Evolutionary conservation across 2,888 invertebrate species (phyloP).

Genomic region (Agrypnus murinus): DNA sequence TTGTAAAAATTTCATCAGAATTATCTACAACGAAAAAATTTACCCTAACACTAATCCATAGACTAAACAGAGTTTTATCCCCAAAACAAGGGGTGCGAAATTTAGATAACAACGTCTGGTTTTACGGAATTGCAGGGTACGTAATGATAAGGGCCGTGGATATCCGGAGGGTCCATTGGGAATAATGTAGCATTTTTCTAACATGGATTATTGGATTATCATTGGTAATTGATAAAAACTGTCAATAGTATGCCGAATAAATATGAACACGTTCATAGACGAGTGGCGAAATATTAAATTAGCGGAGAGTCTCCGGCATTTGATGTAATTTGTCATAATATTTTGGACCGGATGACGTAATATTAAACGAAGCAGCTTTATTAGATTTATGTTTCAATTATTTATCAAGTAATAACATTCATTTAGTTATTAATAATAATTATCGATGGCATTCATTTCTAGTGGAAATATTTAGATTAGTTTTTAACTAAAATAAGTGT

Average conservation of each 20-base stretch:
- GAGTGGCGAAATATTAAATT: constrained; percentile 3
- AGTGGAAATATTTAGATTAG: too few relatives aligned
- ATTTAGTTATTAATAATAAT: too few relatives aligned
- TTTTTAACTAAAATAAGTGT: too few relatives aligned
- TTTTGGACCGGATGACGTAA: too few relatives aligned
- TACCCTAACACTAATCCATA: constrained; percentile 4
- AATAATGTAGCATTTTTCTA: constrained; percentile 9
- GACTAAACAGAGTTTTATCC: constrained; percentile 25
- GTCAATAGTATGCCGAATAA: constrained; percentile 12
- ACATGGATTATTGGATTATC: constrained; percentile 9
- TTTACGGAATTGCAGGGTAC: constrained; percentile 4
- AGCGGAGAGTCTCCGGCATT: not conserved
- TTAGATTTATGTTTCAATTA: too few relatives aligned
- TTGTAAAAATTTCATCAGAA: too few relatives aligned
- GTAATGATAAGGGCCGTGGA: constrained; percentile 19
- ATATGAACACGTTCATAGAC: constrained; percentile 6
- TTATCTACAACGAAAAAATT: constrained; percentile 7
- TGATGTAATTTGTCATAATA: constrained; percentile 7
- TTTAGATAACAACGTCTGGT: constrained; percentile 27
- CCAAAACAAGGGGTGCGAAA: constrained; percentile 31
- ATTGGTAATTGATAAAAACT: constrained; percentile 23
- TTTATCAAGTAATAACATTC: too few relatives aligned
- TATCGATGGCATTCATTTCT: too few relatives aligned
- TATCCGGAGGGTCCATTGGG: constrained; percentile 5
- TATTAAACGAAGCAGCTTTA: too few relatives aligned